These are phyloP conservation scores for Scarus forsteni DNA, from an alignment of 2,797 vertebrate species.

Conservation along the genomic window DNA sequence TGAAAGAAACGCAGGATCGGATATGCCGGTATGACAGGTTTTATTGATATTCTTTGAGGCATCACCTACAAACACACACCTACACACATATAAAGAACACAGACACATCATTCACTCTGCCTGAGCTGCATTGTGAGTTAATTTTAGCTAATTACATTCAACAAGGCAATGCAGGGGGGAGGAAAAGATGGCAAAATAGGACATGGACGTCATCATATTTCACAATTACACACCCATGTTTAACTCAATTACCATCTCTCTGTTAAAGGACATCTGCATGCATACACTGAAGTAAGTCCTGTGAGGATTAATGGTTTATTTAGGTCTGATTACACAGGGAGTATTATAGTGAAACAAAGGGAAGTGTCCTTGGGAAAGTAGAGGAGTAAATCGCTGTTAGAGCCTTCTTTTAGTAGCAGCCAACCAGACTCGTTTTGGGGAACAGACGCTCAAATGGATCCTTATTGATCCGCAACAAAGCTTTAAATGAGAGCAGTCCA, in stretches of 20 bases:
- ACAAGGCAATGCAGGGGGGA: slow-evolving; percentile 39
- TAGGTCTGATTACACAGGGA: slow-evolving; percentile 55
- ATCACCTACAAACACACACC: slow-evolving; percentile 40
- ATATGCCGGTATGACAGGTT: slow-evolving; percentile 48
- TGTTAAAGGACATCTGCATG: slow-evolving; percentile 51
- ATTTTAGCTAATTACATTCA: slow-evolving; percentile 63
- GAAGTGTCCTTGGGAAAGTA: slow-evolving; percentile 74
- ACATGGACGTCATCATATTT: slow-evolving; percentile 59
- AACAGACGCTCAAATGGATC: slow-evolving; percentile 70
- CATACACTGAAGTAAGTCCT: slow-evolving; percentile 32
- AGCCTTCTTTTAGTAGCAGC: slow-evolving; percentile 46
- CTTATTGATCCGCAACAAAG: slow-evolving; percentile 74
- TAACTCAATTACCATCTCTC: slow-evolving; percentile 61
- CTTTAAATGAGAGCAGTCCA: slow-evolving; percentile 54
- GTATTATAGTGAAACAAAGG: slow-evolving; percentile 62
- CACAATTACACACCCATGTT: slow-evolving; percentile 54
- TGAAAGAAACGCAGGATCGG: slow-evolving; percentile 23
- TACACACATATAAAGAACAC: slow-evolving; percentile 42
- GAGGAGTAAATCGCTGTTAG: slow-evolving; percentile 60
- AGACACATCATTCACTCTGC: slow-evolving; percentile 50
- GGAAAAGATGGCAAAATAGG: slow-evolving; percentile 32
- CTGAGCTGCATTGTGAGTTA: slow-evolving; percentile 41
- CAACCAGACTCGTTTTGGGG: slow-evolving; percentile 44
- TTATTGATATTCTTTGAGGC: slow-evolving; percentile 50
- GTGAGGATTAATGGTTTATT: slow-evolving; percentile 68